Evolutionary conservation across 2,888 invertebrate genomes (phyloP), one percentile per base, ranked within the genome.

Genomic region (Idaea biselata): DNA sequence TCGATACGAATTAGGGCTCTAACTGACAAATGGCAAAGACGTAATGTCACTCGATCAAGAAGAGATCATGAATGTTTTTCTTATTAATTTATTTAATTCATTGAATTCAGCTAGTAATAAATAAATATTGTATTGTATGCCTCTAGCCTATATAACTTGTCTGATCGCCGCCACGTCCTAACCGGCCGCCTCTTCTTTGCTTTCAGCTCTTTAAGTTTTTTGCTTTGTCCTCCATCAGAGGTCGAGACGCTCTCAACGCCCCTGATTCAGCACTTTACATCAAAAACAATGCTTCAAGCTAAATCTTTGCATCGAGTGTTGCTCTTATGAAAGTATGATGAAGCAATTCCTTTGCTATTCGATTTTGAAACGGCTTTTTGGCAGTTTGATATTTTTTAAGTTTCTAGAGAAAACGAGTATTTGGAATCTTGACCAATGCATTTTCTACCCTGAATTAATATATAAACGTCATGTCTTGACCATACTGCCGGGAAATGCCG

Each of bases 221-320:
- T 55, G n/a, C 31, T n/a, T 59, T 57, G 60, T 60, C 59, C 44
- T 44, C 44, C 56, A 33, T 59, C 57, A 17, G 70, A 78, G 68
- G 68, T 70, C 67, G 71, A 82, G 80, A 62, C 68, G 65, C 62
- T 63, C 79, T 76, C 70, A 64, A 64, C 65, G 61, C 61, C 59
- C 66, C 76, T 76, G 79, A 81, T 71, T 82, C 83, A 83, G 85
- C 84, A 72, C 73, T 80, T 71, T 76, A 74, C 79, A 77, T 79
- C 68, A 72, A 80, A 79, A 84, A 82, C 80, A 80, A 80, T 75
- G 73, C 78, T 80, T 77, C 68, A 77, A 72, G 70, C 73, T 70
- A 71, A 79, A 75, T 75, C 77, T 76, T 76, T 68, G 60, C 65
- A 73, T 70, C 66, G 62, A 44, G 74, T 76, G 73, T 73, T 76